Conservation (phyloP, 2,888 invertebrate species). For the Balanococcus diminutus region DNA sequence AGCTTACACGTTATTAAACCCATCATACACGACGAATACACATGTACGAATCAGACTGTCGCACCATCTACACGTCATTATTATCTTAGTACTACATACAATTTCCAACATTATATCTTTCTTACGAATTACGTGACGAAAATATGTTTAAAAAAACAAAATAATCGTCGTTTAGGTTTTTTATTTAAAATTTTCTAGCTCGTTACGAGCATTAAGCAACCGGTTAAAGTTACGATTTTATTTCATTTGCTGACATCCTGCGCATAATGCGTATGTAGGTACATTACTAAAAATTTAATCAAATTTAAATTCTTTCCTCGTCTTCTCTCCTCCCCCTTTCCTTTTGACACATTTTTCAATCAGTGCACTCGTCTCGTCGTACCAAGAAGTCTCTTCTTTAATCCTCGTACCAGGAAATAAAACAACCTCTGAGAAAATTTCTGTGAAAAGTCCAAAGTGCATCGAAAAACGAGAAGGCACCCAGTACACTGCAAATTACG, state of each 20-base stretch:
- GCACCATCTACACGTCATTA: not conserved
- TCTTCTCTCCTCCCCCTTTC: not conserved
- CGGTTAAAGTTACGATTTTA: not conserved
- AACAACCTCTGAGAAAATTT: no score
- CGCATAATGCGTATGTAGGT: not conserved
- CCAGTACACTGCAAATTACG: no score
- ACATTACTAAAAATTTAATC: not conserved
- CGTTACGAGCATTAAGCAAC: not conserved
- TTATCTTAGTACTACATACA: not conserved
- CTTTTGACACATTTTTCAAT: no score
- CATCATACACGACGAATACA: not conserved
- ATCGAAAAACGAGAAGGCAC: not conserved
- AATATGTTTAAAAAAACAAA: slow-evolving; percentile 17
- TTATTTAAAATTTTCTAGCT: not conserved
- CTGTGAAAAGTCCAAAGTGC: no score
- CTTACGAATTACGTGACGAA: not conserved
- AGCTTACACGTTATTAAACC: not conserved
- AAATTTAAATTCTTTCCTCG: not conserved
- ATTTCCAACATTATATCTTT: not conserved
- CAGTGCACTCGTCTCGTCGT: no score
- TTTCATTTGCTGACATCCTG: not conserved
- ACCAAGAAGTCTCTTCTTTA: no score
- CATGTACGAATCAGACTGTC: not conserved
- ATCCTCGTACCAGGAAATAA: no score
- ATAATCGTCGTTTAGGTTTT: slow-evolving; percentile 6